Base-by-base conservation (phyloP, 2,888 invertebrate genomes). In the Machimus rusticus region DNA sequence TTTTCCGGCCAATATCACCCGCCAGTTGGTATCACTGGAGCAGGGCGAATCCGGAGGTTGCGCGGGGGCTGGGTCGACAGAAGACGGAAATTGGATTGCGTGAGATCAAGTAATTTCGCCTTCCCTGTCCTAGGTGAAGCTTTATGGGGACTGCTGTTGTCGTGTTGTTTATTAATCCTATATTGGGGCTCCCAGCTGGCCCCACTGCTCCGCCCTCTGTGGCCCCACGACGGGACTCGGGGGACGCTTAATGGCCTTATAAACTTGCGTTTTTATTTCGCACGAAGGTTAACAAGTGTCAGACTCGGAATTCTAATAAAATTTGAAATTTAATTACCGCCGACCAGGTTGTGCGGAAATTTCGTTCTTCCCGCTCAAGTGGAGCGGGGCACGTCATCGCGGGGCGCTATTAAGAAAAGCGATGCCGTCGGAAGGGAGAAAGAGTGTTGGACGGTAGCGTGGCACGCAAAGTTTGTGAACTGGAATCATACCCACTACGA, bases 31-130 rank as follows among this genome's bases (percentile, higher is more conserved):
- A 66, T 8, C 3, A 3, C 28, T 14, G 28, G 66, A 28, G 6
- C 23, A 51, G 51, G n/a, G n/a, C 6, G 51, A 51, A n/a, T 19
- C 51, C 51, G 51, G 51, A 19, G 51, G 16, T 51, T 16, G 51
- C 19, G 57, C 57, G 23, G 57, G 6, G 19, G 9, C 2, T 57
- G 2, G 55, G 55, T 9, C 55, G 51, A 39, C 9, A 23, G 43
- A n/a, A 51, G 81, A 28, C 46, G 55, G 81, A 81, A 81, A 81
- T 81, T 81, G 81, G 81, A 81, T 81, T 81, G 81, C 81, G 81
- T 81, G 81, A 81, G 81, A 81, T 81, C 81, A 81, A 81, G 81
- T 81, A 81, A 81, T 81, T 55, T 55, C 16, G 81, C 55, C 66
- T 66, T 66, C 66, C 55, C 81, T 46, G 81, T 81, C 81, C 81